These are phyloP conservation scores for Patiria miniata DNA, from an alignment of 35 echinoderm and acorn worm species.

Conservation along the genomic window DNA sequence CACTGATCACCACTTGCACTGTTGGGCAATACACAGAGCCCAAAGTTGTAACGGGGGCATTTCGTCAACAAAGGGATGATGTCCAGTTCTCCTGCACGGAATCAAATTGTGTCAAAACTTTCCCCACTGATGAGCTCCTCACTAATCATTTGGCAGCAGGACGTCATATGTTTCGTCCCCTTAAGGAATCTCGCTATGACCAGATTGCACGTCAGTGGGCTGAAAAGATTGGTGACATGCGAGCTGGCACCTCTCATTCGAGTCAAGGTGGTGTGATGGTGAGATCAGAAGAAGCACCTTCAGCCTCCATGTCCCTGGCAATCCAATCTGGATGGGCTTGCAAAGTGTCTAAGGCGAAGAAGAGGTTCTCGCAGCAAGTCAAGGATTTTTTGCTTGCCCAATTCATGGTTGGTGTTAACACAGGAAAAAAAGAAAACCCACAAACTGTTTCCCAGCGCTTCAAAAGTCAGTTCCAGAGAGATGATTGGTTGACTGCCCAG, in stretches of 20 bases:
- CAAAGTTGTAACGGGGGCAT: not conserved
- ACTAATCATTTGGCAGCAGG: not conserved
- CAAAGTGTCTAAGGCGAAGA: not conserved
- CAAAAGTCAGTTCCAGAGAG: constrained; percentile 20
- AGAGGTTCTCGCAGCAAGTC: not conserved
- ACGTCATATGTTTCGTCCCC: constrained; percentile 7
- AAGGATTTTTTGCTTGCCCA: not conserved
- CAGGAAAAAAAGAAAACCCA: not conserved
- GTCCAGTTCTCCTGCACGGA: not conserved
- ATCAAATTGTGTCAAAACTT: constrained; percentile 8
- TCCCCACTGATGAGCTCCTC: not conserved
- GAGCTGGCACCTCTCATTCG: not conserved
- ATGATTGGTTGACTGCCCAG: constrained; percentile 27
- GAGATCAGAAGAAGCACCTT: not conserved
- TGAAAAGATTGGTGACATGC: not conserved
- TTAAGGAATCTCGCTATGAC: not conserved
- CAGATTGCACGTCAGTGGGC: constrained; percentile 14
- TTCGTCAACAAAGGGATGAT: not conserved
- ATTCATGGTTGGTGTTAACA: not conserved
- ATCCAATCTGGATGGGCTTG: constrained; percentile 10
- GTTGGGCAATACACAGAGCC: not conserved
- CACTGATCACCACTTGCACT: not conserved
- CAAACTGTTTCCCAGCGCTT: not conserved
- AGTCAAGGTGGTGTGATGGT: not conserved
- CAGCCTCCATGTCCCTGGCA: not conserved